phyloP scores from a whole-genome alignment of 2,797 vertebrate genomes.

The Galago senegalensis region DNA sequence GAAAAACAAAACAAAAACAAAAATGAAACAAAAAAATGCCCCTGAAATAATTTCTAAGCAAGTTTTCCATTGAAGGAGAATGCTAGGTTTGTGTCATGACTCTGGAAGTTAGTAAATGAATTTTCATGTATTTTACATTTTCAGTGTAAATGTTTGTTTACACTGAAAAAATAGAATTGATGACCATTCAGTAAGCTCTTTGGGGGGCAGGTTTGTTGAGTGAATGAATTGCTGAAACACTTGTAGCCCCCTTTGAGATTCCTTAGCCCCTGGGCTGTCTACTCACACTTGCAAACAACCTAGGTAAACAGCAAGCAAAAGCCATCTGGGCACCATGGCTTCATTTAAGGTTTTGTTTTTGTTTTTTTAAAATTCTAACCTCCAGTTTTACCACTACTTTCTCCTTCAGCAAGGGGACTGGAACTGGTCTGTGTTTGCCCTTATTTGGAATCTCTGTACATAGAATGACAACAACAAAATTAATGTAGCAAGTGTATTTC shows the following conservation, averaged over 20 bases:
- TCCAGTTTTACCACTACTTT: constrained; percentile 40
- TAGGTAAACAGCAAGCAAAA: constrained; percentile 57
- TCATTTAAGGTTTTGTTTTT: not conserved
- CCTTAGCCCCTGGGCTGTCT: not conserved
- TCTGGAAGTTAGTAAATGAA: constrained; percentile 57
- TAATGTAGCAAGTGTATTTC: constrained; percentile 20
- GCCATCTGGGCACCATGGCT: constrained; percentile 2
- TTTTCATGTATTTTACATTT: too few relatives aligned
- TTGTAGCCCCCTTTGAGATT: not conserved
- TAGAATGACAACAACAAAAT: constrained; percentile 19
- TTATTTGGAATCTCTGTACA: constrained; percentile 19
- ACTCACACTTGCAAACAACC: constrained; percentile 21
- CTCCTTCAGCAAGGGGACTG: not conserved
- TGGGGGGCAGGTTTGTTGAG: not conserved
- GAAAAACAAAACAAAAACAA: not conserved
- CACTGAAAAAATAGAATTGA: constrained; percentile 2
- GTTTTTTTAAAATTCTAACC: constrained; percentile 64
- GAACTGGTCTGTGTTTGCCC: constrained; percentile 26
- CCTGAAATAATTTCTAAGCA: constrained; percentile 26
- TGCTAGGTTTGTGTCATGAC: constrained; percentile 58
- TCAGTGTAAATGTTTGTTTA: constrained; percentile 18
- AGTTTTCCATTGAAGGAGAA: constrained; percentile 42
- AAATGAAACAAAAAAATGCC: not conserved
- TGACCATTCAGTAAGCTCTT: not conserved
- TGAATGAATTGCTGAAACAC: not conserved